These are phyloP conservation scores for Falco berigora DNA, from an alignment of 2,797 vertebrate species.

Conservation along the genomic window DNA sequence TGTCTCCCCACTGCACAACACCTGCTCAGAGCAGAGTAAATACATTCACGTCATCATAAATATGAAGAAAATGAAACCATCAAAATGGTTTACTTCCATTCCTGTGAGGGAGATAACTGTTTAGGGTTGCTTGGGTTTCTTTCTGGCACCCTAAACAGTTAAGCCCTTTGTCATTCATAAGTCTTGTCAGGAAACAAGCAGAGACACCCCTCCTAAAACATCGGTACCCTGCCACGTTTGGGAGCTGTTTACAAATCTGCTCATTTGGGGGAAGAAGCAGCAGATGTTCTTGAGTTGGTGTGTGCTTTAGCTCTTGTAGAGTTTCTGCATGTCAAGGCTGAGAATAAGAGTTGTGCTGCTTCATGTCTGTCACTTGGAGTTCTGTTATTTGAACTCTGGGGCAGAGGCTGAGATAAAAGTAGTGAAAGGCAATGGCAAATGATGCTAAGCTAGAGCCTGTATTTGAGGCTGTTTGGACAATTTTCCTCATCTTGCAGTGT, in stretches of 20 bases:
- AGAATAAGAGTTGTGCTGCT: not conserved
- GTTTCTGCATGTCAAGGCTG: not conserved
- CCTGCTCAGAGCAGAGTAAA: not conserved
- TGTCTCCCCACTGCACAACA: not conserved
- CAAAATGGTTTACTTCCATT: not conserved
- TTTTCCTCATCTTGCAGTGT: not conserved
- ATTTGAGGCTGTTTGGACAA: rapidly evolving
- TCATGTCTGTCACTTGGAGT: not conserved
- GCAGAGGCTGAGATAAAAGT: not conserved
- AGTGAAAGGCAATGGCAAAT: not conserved
- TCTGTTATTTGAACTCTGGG: not conserved
- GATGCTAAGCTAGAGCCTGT: not conserved
- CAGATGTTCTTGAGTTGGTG: not conserved
- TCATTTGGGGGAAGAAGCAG: not conserved
- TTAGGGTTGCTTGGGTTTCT: not conserved
- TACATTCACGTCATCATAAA: not conserved
- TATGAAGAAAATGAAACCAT: rapidly evolving
- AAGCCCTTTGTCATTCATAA: not conserved
- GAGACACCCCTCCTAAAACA: not conserved
- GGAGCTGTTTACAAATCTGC: not conserved
- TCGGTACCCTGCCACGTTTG: not conserved
- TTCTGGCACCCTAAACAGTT: not conserved
- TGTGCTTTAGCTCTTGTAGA: not conserved
- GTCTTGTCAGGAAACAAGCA: not conserved
- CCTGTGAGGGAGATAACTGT: not conserved